A percentile compares a stretch with the other conserved stretches of the same genome.
phyloP scores from a whole-genome alignment of 2,113 vertebrate genomes.

The Sceloporus undulatus region DNA sequence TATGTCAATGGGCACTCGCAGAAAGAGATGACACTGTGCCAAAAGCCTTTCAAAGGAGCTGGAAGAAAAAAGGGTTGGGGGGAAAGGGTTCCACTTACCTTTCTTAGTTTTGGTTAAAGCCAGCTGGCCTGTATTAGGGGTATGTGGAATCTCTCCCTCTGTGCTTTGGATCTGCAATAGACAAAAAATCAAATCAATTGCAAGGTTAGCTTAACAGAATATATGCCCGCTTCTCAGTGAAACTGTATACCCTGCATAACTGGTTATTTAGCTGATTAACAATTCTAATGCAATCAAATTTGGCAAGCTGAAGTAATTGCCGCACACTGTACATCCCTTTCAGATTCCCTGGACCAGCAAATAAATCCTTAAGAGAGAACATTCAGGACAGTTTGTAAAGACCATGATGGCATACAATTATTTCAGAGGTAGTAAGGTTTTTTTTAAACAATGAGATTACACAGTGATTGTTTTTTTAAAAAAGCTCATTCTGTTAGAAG shows the following conservation, averaged over 20 bases:
- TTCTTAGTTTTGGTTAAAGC: slow-evolving; percentile 78
- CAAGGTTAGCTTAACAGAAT: slow-evolving; percentile 41
- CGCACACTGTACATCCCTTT: neutral
- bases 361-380: neutral
- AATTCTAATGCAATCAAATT: neutral
- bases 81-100: slow-evolving; percentile 73
- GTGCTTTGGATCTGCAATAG: slow-evolving; percentile 89
- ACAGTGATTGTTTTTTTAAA: neutral
- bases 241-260: neutral
- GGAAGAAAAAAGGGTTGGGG: too few relatives aligned
- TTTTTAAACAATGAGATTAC: neutral
- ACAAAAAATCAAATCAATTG: slow-evolving; percentile 58
- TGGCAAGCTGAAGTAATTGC: neutral
- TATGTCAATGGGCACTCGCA: slow-evolving; percentile 4
- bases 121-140: slow-evolving; percentile 74
- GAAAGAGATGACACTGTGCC: neutral
- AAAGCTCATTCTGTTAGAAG: neutral
- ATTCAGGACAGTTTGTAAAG: neutral
- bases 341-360: neutral
- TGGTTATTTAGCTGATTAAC: slow-evolving; percentile 8
- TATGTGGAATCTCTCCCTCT: slow-evolving; percentile 86
- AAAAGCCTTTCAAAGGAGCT: neutral
- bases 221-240: slow-evolving; percentile 1
- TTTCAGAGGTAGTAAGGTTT: neutral
- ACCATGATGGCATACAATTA: neutral